Conservation (phyloP, 2,113 vertebrate genomes). For the Eidolon helvum region DNA sequence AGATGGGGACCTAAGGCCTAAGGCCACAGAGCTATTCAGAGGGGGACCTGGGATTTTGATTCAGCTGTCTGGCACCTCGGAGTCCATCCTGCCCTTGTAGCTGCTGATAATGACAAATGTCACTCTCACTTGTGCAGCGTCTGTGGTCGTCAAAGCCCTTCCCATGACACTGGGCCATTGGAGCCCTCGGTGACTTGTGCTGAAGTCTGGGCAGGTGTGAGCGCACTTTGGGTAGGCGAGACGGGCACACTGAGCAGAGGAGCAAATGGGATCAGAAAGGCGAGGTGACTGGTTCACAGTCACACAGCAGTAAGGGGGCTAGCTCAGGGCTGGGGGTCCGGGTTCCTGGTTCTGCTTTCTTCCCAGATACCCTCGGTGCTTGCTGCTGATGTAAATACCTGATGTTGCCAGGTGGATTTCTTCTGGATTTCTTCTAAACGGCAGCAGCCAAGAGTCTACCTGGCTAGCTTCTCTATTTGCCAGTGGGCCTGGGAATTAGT, state of each 20-base stretch:
- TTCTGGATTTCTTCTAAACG: neutral
- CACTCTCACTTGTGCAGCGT: neutral
- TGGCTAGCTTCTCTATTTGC: neutral
- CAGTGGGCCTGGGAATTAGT: neutral
- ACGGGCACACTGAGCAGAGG: fast-evolving
- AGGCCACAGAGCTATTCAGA: neutral
- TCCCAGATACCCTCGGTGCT: neutral
- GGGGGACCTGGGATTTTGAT: neutral
- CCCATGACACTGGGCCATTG: neutral
- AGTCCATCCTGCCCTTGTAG: neutral
- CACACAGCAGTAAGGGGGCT: neutral
- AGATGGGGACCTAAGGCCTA: neutral
- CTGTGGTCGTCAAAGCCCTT: neutral
- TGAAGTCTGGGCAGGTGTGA: neutral
- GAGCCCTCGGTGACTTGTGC: neutral
- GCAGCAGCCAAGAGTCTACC: neutral
- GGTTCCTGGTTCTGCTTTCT: neutral
- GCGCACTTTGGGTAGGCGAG: neutral
- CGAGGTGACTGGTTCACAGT: neutral
- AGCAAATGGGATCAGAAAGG: neutral
- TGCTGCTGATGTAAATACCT: neutral
- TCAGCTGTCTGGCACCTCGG: neutral
- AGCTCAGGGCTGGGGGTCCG: too few species aligned
- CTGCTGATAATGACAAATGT: neutral
- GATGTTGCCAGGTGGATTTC: neutral